Evolutionary conservation across 2,888 invertebrate genomes (phyloP), one percentile per base, ranked within the genome.

Genomic region (Corbicula japonica): DNA sequence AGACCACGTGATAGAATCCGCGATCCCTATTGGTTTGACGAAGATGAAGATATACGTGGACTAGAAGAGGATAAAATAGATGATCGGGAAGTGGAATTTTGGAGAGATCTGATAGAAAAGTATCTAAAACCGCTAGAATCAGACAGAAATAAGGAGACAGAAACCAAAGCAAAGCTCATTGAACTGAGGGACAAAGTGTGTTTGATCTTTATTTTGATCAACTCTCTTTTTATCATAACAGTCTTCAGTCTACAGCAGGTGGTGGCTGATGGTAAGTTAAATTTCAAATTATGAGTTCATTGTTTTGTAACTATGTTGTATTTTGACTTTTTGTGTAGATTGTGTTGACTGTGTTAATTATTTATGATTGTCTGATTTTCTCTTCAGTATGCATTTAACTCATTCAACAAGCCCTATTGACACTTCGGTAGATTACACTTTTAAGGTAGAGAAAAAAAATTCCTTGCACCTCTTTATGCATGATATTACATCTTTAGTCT

Each of bases 161-260:
- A 89, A 35, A 83, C 90, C 5, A 86, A 87, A 41, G 78, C 76
- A 0, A 83, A 88, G 0, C 95, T 99, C 93, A 97, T 97, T 95
- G 98, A 98, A 94, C 95, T 99, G 91, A 96, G 99, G 93, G 98
- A 99, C 95, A 97, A 97, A 92, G 83, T 84, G 5, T 90, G 89
- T 74, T 80, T 92, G 38, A 88, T 88, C 10, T 98, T 99, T 95
- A 97, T 98, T 95, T 98, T 99, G 97, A 94, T 98, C 94, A 99
- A 99, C 95, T 98, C 98, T 86, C 96, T 99, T 91, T 99, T 99
- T 95, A 98, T 99, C 92, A 96, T 99, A 94, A 97, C 98, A 94
- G 98, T 99, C 91, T 98, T 99, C 95, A 96, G 98, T 94, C 96
- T 99, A 93, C 99, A 99, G 95, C 95, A 98, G 94, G 98, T 99